Base-by-base conservation (phyloP, 2,888 invertebrate species). In the Pachliopta kotzebuea region DNA sequence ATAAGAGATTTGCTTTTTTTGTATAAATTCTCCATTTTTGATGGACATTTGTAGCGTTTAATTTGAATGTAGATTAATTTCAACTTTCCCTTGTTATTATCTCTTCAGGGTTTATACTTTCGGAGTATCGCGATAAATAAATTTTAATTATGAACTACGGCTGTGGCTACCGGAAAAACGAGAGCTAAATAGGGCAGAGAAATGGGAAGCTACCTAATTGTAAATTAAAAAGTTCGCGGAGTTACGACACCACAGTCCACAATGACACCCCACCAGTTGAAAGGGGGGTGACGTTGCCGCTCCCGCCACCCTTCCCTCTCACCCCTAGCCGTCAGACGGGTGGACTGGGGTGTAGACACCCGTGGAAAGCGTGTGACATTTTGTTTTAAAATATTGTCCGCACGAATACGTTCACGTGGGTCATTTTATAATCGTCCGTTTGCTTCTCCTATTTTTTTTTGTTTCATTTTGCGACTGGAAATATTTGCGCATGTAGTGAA, bases 181-280 rank as follows among this genome's bases (percentile, higher is more conserved):
- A 86, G 85, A 89, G 90, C 90, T 91, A 90, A 90, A 91, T 90
- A 90, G 90, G 90, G 84, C 90, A 90, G 88, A 88, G 90, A 90
- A 90, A 90, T 90, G 90, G 87, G 90, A 90, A 89, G 90, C 90
- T 90, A 90, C 90, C 90, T 91, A 90, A 91, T 91, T 90, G 90
- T 91, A 91, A 91, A 91, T 91, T 91, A 91, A 91, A 91, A 91
- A 91, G 90, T 91, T 91, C 90, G 89, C 87, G 84, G 86, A 91
- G 90, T 90, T 90, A 91, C 90, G 88, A 90, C 90, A 90, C 90
- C 90, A 90, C 90, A 90, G 90, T 90, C 90, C 89, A 90, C 90
- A 90, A 86, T 88, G 89, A 90, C 90, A 87, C 89, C 88, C 88
- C 78, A 77, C 76, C 74, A 77, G 78, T 74, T 74, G 80, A 69